Evolutionary conservation across 2,113 vertebrate species (phyloP).

Genomic region (Lepisosteus oculatus): DNA sequence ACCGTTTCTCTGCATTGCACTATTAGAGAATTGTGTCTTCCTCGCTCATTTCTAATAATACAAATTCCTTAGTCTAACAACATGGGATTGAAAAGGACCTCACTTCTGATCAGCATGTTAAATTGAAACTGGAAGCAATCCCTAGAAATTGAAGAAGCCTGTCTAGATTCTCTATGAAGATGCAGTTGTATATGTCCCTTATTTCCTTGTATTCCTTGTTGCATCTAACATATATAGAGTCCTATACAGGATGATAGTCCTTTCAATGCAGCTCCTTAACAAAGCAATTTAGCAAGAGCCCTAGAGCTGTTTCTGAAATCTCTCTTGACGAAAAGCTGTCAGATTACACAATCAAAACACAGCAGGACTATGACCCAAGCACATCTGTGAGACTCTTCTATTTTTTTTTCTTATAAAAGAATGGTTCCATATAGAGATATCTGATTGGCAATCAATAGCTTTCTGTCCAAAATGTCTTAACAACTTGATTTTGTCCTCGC

Average conservation of each 20-base stretch:
- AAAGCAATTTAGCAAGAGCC: slow-evolving; percentile 49
- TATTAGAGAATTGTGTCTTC: too few species aligned
- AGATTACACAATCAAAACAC: slow-evolving; percentile 58
- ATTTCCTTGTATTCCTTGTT: not conserved
- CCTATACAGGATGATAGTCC: not conserved
- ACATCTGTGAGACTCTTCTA: slow-evolving; percentile 57
- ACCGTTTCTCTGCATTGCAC: not conserved
- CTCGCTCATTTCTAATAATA: too few species aligned
- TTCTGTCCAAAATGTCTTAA: not conserved
- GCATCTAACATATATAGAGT: too few species aligned
- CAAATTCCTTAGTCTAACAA: too few species aligned
- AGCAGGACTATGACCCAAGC: slow-evolving; percentile 53
- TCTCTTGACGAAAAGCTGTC: slow-evolving; percentile 54
- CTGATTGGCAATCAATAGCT: not conserved
- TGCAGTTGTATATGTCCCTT: not conserved
- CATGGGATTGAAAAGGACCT: too few species aligned
- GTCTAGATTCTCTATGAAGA: not conserved
- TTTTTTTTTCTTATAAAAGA: not conserved
- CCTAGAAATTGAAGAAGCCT: too few species aligned
- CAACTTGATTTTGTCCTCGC: too few species aligned
- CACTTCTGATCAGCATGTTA: too few species aligned
- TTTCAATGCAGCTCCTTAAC: slow-evolving; percentile 33
- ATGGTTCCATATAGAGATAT: too few species aligned
- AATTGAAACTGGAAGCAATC: too few species aligned
- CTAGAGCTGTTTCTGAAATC: slow-evolving; percentile 66